phyloP scores from a whole-genome alignment of 2,797 vertebrate species.

The Pangasius mekongensis region DNA sequence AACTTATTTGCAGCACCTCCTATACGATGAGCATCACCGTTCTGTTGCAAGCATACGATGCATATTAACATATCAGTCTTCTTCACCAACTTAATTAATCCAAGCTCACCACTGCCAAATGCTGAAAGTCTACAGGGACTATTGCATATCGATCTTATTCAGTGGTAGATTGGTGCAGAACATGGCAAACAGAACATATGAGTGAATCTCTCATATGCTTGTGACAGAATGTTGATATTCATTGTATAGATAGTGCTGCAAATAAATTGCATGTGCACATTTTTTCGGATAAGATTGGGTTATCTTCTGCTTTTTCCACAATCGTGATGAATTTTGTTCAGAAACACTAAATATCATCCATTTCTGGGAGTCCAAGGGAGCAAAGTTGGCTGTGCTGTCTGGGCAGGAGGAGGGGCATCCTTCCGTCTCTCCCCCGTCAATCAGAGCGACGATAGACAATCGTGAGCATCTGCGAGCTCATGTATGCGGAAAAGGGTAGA shows the following conservation, averaged over 20 bases:
- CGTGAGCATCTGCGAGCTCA: neutral
- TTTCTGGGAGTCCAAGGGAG: too few relatives aligned
- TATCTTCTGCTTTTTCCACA: too few relatives aligned
- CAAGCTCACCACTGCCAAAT: neutral
- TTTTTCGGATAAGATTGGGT: too few relatives aligned
- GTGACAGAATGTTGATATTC: neutral
- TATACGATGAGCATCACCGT: neutral
- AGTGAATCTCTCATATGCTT: neutral
- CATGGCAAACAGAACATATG: neutral
- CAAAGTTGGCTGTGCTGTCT: too few relatives aligned
- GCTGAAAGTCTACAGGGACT: neutral
- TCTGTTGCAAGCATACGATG: neutral
- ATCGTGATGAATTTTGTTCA: too few relatives aligned
- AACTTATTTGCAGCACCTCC: neutral
- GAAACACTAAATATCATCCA: too few relatives aligned
- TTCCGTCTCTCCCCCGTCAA: neutral
- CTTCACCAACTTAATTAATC: neutral
- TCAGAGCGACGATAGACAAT: neutral
- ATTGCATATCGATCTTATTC: neutral
- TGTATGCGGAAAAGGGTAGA: neutral
- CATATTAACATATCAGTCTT: neutral
- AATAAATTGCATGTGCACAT: too few relatives aligned
- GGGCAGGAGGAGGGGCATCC: too few relatives aligned
- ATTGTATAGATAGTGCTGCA: too few relatives aligned
- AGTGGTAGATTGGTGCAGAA: neutral